Evolutionary conservation across 2,797 vertebrate genomes (phyloP), one percentile per base, ranked within the genome.

Genomic region (Danio choprae): DNA sequence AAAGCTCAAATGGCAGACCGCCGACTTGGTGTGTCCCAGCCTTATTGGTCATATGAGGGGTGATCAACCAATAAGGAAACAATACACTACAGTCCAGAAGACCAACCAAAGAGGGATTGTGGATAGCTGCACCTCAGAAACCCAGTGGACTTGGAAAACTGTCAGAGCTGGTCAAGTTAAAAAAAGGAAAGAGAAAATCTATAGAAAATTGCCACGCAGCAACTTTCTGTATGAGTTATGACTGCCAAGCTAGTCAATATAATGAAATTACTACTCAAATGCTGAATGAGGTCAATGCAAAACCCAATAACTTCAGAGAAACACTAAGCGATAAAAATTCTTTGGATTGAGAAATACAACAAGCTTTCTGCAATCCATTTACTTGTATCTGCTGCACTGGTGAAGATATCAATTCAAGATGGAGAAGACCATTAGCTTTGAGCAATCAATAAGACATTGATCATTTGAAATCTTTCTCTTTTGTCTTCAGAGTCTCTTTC

Each of bases 391-490:
- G 84, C 87, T 86, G 85, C 84, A 88, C 85, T 82, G 88, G 84
- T 77, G 83, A 81, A 84, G 87, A 88, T 74, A 87, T 86, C 88
- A 90, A 88, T 85, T 83, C 78, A 77, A 85, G 81, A 81, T 16
- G 48, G 38, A 16, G 73, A 71, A 83, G 88, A 92, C 92, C 93
- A 48, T 91, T 92, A 88, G 48, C 29, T 76, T 51, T 81, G 79
- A 73, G 68, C 67, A 73, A 85, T 80, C 81, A 82, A 83, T 83
- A 83, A 83, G 88, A 88, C 85, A 82, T 88, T 88, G 90, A 93
- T 90, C 64, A 73, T 84, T 74, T 56, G 74, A 84, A 88, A 88
- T 85, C 22, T 72, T 84, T 81, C 75, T 83, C 84, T 67, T 67
- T 85, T 78, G 40, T 80, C 50, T 12, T 1, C 60, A 75, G 81